Percentiles rank a stretch among this genome's conserved stretches.
These are phyloP conservation scores for Eretmochelys imbricata DNA, from an alignment of 2,113 vertebrate genomes.

Conservation along the genomic window DNA sequence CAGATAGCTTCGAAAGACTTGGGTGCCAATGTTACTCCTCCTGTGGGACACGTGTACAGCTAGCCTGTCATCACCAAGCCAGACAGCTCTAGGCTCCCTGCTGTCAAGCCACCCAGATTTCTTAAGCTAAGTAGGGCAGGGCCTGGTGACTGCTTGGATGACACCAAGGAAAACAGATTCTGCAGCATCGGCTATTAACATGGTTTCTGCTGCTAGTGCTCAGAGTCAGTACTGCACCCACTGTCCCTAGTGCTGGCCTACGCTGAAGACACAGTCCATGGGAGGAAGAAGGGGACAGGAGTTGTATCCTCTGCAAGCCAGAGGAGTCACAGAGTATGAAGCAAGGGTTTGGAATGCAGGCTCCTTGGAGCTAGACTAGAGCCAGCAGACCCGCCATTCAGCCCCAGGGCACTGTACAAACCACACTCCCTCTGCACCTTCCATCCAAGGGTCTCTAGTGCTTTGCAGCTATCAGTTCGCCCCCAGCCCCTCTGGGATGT, in stretches of 20 bases:
- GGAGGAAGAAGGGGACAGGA: background rate
- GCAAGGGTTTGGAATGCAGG: background rate
- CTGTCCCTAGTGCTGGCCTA: too few relatives aligned
- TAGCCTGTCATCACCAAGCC: too few relatives aligned
- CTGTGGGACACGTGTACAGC: too few relatives aligned
- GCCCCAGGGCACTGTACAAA: too few relatives aligned
- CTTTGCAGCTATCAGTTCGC: background rate
- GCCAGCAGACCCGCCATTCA: too few relatives aligned
- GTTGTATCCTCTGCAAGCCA: background rate
- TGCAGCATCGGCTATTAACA: background rate
- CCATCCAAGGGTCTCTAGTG: background rate
- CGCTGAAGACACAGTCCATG: background rate
- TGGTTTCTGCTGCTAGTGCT: background rate
- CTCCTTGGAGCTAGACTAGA: background rate
- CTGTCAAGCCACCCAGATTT: too few relatives aligned
- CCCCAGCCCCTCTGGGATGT: background rate
- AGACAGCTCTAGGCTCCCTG: background rate
- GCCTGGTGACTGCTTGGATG: too few relatives aligned
- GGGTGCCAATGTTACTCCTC: background rate
- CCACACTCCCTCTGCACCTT: background rate
- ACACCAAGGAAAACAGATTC: background rate
- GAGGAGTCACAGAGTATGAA: background rate
- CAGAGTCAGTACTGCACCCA: background rate
- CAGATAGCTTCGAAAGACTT: background rate
- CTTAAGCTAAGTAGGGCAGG: background rate